phyloP scores from a whole-genome alignment of 1,140 invertebrate genomes.

The Sycobia sp. region DNA sequence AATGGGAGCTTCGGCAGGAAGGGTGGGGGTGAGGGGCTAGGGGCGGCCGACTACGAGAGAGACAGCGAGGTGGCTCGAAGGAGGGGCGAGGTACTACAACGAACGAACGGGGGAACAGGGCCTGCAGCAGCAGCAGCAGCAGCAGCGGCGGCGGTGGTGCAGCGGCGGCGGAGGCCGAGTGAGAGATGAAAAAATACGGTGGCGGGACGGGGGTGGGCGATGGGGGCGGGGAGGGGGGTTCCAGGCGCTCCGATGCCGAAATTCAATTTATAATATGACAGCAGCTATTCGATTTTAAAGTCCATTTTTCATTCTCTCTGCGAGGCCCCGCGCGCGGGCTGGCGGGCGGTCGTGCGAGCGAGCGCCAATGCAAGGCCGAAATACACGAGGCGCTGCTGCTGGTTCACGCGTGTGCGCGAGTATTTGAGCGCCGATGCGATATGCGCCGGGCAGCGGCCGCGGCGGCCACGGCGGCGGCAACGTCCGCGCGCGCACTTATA shows the following conservation, averaged over 20 bases:
- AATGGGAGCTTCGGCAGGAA: neutral
- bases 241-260: constrained; percentile 46
- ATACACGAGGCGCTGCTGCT: no score
- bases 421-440: constrained; percentile 33
- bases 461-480: constrained; percentile 2
- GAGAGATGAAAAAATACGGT: constrained; percentile 45
- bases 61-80: neutral
- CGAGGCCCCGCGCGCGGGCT: no score
- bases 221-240: constrained; percentile 30
- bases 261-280: constrained; percentile 59
- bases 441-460: constrained; percentile 12
- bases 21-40: neutral
- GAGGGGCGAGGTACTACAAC: constrained; percentile 14
- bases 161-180: constrained; percentile 3
- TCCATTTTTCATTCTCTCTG: constrained; percentile 53
- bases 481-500: constrained; percentile 26
- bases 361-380: constrained; percentile 39
- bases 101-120: constrained; percentile 32
- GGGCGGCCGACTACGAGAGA: no score
- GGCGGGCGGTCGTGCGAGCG: no score
- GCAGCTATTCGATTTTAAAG: constrained; percentile 56
- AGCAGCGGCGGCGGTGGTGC: constrained; percentile 2
- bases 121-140: constrained; percentile 12
- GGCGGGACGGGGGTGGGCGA: constrained; percentile 29
- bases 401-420: constrained; percentile 33